Conservation (phyloP, 1,140 invertebrate genomes). For the Hermetia illucens region DNA sequence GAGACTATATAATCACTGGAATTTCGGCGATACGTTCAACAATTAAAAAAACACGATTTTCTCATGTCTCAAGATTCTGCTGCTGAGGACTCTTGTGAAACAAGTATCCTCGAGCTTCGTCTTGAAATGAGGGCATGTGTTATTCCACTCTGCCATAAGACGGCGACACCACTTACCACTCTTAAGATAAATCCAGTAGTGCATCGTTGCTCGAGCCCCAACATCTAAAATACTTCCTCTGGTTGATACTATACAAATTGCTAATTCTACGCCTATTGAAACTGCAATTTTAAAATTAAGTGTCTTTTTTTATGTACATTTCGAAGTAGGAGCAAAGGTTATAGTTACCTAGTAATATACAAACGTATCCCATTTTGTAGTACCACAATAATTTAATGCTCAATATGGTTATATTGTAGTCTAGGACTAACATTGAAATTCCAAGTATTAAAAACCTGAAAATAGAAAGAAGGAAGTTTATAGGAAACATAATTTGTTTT, state of each 20-base stretch:
- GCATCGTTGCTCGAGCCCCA: conserved; percentile 55
- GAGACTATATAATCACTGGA: too few species aligned
- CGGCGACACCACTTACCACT: conserved; percentile 48
- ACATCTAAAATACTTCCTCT: conserved; percentile 71
- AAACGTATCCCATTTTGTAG: conserved; percentile 56
- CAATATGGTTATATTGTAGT: conserved; percentile 42
- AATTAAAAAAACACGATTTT: too few species aligned
- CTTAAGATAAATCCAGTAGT: conserved; percentile 69
- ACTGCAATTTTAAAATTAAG: conserved; percentile 28
- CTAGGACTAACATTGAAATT: conserved; percentile 41
- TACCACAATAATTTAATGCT: conserved; percentile 48
- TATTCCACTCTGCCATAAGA: not conserved
- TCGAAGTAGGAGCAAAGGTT: not conserved
- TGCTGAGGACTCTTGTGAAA: too few species aligned
- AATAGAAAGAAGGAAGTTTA: conserved; percentile 18
- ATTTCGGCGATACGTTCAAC: too few species aligned
- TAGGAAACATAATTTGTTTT: conserved; percentile 7
- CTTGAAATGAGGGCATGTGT: not conserved
- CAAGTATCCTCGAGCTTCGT: too few species aligned
- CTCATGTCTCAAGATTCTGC: too few species aligned
- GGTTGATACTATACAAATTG: conserved; percentile 61
- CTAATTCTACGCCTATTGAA: conserved; percentile 54
- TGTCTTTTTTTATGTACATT: not conserved
- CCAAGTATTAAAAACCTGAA: conserved; percentile 40
- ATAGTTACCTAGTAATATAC: conserved; percentile 37